Evolutionary conservation across 2,888 invertebrate species (phyloP), one percentile per base, ranked within the genome.

Genomic region (Diarsia dahlii): DNA sequence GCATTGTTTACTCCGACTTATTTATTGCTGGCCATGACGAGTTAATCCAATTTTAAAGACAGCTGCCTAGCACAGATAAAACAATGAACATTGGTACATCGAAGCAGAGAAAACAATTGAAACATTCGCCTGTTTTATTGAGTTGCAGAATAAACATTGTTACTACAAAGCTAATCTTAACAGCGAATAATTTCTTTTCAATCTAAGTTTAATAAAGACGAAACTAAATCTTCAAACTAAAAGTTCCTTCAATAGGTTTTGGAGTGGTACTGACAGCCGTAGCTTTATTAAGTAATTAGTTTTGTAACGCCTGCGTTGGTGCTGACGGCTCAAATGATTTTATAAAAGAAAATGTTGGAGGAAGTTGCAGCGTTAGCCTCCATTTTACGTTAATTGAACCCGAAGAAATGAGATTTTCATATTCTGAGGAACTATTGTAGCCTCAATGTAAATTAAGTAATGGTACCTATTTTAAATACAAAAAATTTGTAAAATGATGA

Each of bases 1-100:
- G 65, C 82, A 80, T 39, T 87, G 81, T 88, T 88, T 90, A 90
- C 83, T 84, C 75, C 78, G 78, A 81, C 81, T 79, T 89, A 88
- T 92, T 92, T 91, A 92, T 90, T 89, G 85, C 88, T 70, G 88
- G 86, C 88, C 89, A 82, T 89, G 90, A 91, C 85, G 82, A 89
- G 88, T 87, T 90, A 91, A 92, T 91, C 89, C 87, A 88, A 91
- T 91, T 91, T 91, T 89, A 88, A 89, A 89, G 88, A 85, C 89
- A 90, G 89, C 87, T 90, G 88, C 80, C 87, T 84, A 82, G 86
- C 88, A 75, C 71, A 68, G 60, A 80, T 76, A 71, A 68, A 82
- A 84, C 82, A 84, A 86, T 81, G 78, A 83, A 78, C 74, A 83
- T 76, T 71, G n/a, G 60, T 50, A 71, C 23, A 68, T 70, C 13